These are phyloP conservation scores for Podarcis lilfordi DNA, from an alignment of 2,797 vertebrate genomes.

Conservation along the genomic window DNA sequence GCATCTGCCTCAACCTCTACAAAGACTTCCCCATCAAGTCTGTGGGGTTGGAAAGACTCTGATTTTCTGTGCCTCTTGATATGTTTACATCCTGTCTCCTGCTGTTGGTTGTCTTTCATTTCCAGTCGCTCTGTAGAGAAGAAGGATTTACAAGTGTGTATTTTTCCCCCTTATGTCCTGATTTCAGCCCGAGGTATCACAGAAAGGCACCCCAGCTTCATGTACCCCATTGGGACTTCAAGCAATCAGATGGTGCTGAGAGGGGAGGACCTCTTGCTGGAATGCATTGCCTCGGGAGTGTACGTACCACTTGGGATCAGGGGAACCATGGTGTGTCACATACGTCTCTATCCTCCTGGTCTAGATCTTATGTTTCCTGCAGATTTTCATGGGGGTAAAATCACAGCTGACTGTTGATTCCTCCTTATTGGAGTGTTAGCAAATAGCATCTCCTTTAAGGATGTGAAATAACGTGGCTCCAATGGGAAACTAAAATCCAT, in stretches of 20 bases:
- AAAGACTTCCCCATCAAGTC: neutral
- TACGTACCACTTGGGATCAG: constrained; percentile 72
- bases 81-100: neutral
- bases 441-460: neutral
- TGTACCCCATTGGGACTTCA: constrained; percentile 85
- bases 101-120: neutral
- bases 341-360: neutral
- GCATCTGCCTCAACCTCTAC: neutral
- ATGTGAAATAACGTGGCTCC: neutral
- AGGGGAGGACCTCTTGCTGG: constrained; percentile 90
- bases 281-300: constrained; percentile 97
- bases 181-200: constrained; percentile 87
- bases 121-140: neutral
- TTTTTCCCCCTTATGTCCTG: constrained; percentile 47
- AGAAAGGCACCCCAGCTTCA: constrained; percentile 90
- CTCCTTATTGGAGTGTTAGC: neutral
- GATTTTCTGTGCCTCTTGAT: neutral
- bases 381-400: neutral
- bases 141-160: constrained; percentile 55
- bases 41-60: neutral
- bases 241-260: constrained; percentile 95
- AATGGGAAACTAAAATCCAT: neutral
- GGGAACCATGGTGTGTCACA: neutral
- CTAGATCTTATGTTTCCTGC: neutral
- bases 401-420: neutral